Conservation (phyloP, 1,140 invertebrate species). For the Platyscapa corneri region DNA sequence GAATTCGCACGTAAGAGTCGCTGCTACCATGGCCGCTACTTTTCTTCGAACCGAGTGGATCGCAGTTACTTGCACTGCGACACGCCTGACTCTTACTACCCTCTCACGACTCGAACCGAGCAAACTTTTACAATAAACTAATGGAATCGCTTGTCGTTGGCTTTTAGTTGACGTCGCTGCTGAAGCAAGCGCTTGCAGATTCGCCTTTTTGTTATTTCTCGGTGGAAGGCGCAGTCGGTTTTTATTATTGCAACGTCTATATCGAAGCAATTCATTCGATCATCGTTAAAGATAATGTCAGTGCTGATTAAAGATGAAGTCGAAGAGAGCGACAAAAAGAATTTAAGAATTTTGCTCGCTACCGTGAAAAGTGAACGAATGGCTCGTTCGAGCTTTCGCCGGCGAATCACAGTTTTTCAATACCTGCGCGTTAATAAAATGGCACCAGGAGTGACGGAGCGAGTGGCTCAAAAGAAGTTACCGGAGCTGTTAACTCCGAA, state of each 20-base stretch:
- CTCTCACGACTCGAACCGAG: not conserved
- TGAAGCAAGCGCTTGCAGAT: not conserved
- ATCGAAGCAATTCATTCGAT: not conserved
- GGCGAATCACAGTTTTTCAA: not conserved
- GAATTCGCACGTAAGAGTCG: not conserved
- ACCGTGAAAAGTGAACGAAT: too few species aligned
- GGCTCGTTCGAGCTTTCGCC: not conserved
- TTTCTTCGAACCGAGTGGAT: not conserved
- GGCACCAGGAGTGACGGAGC: too few species aligned
- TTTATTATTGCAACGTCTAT: not conserved
- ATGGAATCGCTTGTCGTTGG: not conserved
- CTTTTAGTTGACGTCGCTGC: not conserved
- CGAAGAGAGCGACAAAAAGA: not conserved
- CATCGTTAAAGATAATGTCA: not conserved
- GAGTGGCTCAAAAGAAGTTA: too few species aligned
- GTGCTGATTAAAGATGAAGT: not conserved
- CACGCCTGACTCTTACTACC: not conserved
- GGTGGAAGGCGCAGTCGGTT: not conserved
- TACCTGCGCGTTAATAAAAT: not conserved
- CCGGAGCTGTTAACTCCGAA: too few species aligned
- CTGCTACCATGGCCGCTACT: not conserved
- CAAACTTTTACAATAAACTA: constrained; percentile 34
- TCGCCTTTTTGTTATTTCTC: not conserved
- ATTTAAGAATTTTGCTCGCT: not conserved
- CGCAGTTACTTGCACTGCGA: not conserved